Conservation (phyloP, 2,113 vertebrate genomes). For the Nesospiza acunhae region DNA sequence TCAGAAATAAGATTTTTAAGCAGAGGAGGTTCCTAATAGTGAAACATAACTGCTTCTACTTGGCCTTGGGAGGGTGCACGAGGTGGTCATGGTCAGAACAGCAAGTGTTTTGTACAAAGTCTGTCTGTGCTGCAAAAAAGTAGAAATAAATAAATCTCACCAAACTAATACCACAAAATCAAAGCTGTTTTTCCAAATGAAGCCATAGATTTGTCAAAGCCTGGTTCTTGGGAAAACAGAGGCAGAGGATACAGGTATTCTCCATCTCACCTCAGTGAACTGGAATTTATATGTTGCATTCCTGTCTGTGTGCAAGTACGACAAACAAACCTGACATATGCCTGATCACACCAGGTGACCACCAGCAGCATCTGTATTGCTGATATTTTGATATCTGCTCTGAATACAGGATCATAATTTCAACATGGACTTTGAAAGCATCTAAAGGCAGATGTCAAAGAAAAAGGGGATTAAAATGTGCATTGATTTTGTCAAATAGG, state of each 20-base stretch:
- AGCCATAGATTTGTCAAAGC: background rate
- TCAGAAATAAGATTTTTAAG: background rate
- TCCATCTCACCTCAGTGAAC: background rate
- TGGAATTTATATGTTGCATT: background rate
- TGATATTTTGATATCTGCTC: background rate
- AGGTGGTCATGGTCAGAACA: background rate
- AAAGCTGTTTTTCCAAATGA: background rate
- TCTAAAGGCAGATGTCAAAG: background rate
- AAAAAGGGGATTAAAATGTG: background rate
- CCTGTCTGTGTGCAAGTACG: background rate
- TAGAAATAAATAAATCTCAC: background rate
- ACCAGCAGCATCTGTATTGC: background rate
- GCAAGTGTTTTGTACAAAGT: background rate
- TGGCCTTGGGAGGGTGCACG: background rate
- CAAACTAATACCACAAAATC: background rate
- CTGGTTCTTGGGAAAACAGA: background rate
- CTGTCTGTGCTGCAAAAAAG: background rate
- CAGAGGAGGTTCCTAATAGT: background rate
- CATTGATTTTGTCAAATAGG: background rate
- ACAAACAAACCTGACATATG: background rate
- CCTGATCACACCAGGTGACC: background rate
- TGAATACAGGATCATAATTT: background rate
- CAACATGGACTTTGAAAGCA: background rate
- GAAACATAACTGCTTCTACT: background rate
- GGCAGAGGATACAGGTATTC: background rate